phyloP scores from a whole-genome alignment of 37 sponge, comb jelly and placozoan species.

The Geodia barretti region DNA sequence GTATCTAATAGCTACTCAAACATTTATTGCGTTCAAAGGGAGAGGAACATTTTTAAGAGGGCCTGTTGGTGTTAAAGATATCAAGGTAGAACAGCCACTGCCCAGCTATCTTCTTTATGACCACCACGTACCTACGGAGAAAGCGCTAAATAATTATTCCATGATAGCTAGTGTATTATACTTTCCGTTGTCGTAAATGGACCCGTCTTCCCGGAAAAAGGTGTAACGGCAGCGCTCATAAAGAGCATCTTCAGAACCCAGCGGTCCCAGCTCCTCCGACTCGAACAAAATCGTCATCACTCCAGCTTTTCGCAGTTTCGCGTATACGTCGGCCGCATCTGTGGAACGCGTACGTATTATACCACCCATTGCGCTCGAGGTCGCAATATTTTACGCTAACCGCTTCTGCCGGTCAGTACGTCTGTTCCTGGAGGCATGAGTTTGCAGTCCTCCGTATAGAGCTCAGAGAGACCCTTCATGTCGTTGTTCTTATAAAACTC shows the following conservation, averaged over 20 bases:
- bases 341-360: too few relatives aligned
- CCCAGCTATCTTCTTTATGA: slow-evolving; percentile 74
- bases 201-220: slow-evolving; percentile 46
- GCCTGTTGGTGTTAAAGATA: slow-evolving; percentile 70
- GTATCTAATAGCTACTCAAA: too few relatives aligned
- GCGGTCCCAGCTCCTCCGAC: slow-evolving; percentile 65
- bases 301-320: slow-evolving; percentile 36
- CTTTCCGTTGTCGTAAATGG: slow-evolving; percentile 66
- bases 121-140: slow-evolving; percentile 69
- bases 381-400: too few relatives aligned
- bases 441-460: slow-evolving; percentile 73
- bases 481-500: slow-evolving; percentile 24
- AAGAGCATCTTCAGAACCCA: slow-evolving; percentile 36
- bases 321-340: slow-evolving; percentile 57
- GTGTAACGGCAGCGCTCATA: slow-evolving; percentile 70
- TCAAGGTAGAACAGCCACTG: slow-evolving; percentile 73
- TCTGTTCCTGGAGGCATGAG: slow-evolving; percentile 59
- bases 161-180: too few relatives aligned
- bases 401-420: slow-evolving; percentile 40
- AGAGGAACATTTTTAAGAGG: slow-evolving; percentile 1
- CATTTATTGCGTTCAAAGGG: too few relatives aligned
- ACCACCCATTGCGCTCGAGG: too few relatives aligned
- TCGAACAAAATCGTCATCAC: slow-evolving; percentile 39
- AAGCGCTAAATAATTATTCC: too few relatives aligned
- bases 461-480: slow-evolving; percentile 14